phyloP scores from a whole-genome alignment of 2,888 invertebrate species.

The Monochamus alternatus region DNA sequence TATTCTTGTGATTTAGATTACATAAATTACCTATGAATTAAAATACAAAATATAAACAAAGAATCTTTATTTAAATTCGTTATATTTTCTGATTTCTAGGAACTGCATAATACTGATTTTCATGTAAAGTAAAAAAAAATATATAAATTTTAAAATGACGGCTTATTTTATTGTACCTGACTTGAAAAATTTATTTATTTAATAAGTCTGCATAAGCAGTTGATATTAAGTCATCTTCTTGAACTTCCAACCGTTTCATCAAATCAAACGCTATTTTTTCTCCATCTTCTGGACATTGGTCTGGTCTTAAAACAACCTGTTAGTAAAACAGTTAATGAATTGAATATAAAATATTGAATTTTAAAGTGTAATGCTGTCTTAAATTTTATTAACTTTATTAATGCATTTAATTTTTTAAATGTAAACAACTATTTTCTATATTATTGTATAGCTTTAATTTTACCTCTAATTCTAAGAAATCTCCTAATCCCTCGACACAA shows the following conservation, averaged over 20 bases:
- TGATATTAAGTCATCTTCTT: constrained; percentile 77
- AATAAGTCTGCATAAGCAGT: constrained; percentile 86
- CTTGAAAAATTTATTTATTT: constrained; percentile 45
- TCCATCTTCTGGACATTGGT: constrained; percentile 80
- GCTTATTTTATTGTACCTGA: no score
- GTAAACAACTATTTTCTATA: background rate
- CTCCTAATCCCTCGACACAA: constrained; percentile 83
- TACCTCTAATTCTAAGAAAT: constrained; percentile 91
- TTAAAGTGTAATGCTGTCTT: background rate
- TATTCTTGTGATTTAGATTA: no score
- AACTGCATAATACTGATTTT: no score
- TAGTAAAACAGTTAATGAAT: constrained; percentile 47
- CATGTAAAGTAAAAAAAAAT: no score
- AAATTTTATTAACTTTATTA: background rate
- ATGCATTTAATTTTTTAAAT: background rate
- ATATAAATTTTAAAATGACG: no score
- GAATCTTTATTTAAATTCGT: no score
- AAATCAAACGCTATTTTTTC: constrained; percentile 80
- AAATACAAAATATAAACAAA: no score
- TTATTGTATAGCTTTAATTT: constrained; percentile 14
- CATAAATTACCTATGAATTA: no score
- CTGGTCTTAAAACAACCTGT: constrained; percentile 78
- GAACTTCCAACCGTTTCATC: constrained; percentile 79
- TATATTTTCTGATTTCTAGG: no score
- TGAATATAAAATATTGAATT: background rate